These are phyloP conservation scores for Sthenelais limicola DNA, from an alignment of 2,888 invertebrate genomes.

Conservation along the genomic window DNA sequence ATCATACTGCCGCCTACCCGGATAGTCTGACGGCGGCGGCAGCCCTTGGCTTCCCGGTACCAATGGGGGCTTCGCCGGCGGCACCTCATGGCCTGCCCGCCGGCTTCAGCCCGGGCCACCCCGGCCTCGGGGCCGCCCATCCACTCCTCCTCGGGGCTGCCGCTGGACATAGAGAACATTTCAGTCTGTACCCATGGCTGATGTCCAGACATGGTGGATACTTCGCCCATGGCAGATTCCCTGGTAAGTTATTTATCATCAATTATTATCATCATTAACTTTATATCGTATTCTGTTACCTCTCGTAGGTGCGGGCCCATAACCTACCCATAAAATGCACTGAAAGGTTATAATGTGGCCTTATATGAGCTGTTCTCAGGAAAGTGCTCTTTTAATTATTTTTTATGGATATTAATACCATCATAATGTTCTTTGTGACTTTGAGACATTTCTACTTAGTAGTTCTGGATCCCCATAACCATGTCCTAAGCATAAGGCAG, in stretches of 20 bases:
- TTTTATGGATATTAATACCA: too few species aligned
- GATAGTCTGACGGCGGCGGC: constrained; percentile 36
- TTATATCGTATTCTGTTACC: too few species aligned
- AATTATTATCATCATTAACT: too few species aligned
- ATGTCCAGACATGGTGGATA: constrained; percentile 35
- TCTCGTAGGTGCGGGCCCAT: too few species aligned
- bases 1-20: constrained; percentile 21
- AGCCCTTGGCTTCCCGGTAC: constrained; percentile 37
- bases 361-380: too few species aligned
- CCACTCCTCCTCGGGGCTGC: constrained; percentile 9
- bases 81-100: background rate
- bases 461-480: too few species aligned
- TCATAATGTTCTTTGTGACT: too few species aligned
- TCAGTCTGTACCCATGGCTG: constrained; percentile 37
- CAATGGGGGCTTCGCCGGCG: constrained; percentile 29
- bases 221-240: constrained; percentile 34
- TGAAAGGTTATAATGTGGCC: too few species aligned
- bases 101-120: background rate
- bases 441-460: too few species aligned
- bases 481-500: too few species aligned
- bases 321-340: too few species aligned
- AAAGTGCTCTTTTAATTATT: too few species aligned
- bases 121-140: constrained; percentile 18
- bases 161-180: constrained; percentile 35
- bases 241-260: constrained; percentile 20